These are phyloP conservation scores for Acrossocheilus wenchowensis DNA, from an alignment of 2,797 vertebrate genomes.

Conservation along the genomic window DNA sequence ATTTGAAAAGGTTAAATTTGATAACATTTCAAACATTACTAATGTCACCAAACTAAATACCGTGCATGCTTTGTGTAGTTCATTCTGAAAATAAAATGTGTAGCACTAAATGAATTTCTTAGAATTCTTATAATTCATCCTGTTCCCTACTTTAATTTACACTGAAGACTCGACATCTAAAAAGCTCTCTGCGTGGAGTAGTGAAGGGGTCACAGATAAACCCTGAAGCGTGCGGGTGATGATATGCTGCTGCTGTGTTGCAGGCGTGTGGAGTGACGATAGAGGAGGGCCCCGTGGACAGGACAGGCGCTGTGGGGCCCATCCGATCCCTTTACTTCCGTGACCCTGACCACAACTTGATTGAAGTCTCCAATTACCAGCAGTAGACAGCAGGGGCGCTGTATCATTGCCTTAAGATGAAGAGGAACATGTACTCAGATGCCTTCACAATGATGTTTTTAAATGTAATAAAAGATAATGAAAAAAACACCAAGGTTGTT, in stretches of 20 bases:
- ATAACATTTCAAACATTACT: background rate
- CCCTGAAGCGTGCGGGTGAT: background rate
- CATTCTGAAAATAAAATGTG: background rate
- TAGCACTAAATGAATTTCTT: background rate
- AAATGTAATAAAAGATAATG: background rate
- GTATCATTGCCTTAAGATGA: background rate
- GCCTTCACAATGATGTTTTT: background rate
- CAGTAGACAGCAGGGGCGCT: conserved; percentile 20
- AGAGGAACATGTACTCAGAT: too few species aligned
- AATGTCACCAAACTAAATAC: background rate
- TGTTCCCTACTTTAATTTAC: background rate
- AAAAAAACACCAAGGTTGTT: background rate
- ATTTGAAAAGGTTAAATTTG: background rate
- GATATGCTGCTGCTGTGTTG: conserved; percentile 27
- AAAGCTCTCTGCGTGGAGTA: background rate
- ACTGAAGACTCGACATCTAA: background rate
- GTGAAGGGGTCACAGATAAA: background rate
- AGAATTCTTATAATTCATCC: background rate
- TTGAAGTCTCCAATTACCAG: conserved; percentile 88
- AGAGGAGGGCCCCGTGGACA: conserved; percentile 87
- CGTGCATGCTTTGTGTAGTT: background rate
- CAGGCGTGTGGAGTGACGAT: conserved; percentile 83
- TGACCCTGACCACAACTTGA: conserved; percentile 89
- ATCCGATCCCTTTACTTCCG: conserved; percentile 89
- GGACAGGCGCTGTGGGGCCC: conserved; percentile 84